phyloP scores from a whole-genome alignment of 2,888 invertebrate genomes.

The Hetaerina titia region DNA sequence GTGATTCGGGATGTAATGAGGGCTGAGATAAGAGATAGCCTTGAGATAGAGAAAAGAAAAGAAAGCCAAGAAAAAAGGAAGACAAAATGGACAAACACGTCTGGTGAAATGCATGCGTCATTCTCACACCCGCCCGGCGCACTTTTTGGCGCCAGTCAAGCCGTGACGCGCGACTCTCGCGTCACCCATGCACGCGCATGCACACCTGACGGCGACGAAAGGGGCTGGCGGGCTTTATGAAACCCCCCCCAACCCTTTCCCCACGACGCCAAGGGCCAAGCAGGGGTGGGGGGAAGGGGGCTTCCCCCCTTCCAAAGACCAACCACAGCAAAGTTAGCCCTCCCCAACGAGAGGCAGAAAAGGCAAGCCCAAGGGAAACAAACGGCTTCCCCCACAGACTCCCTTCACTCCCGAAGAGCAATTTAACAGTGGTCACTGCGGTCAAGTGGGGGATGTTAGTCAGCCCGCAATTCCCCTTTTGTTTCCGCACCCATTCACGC shows the following conservation, averaged over 20 bases:
- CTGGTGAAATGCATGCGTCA: constrained; percentile 47
- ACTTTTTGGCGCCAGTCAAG: constrained; percentile 2
- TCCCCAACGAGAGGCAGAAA: too few relatives aligned
- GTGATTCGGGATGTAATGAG: constrained; percentile 49
- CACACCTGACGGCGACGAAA: background rate
- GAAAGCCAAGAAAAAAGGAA: constrained; percentile 43
- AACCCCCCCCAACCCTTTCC: background rate
- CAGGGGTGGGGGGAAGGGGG: too few relatives aligned
- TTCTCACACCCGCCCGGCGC: constrained; percentile 24
- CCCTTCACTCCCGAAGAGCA: too few relatives aligned
- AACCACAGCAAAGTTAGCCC: too few relatives aligned
- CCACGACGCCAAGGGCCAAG: background rate
- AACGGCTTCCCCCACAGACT: too few relatives aligned
- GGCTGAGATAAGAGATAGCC: constrained; percentile 36
- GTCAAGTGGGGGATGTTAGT: too few relatives aligned
- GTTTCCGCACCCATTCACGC: background rate
- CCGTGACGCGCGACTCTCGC: constrained; percentile 28
- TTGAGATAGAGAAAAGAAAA: constrained; percentile 46
- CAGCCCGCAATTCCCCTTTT: background rate
- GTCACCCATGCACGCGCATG: constrained; percentile 45
- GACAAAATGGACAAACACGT: constrained; percentile 47
- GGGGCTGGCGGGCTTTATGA: background rate
- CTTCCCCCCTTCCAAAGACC: background rate
- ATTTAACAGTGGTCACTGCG: background rate
- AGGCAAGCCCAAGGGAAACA: too few relatives aligned